Percentiles rank a stretch among this genome's conserved stretches.
phyloP scores from a whole-genome alignment of 2,888 invertebrate species.

The Cosmorhoe ocellata region DNA sequence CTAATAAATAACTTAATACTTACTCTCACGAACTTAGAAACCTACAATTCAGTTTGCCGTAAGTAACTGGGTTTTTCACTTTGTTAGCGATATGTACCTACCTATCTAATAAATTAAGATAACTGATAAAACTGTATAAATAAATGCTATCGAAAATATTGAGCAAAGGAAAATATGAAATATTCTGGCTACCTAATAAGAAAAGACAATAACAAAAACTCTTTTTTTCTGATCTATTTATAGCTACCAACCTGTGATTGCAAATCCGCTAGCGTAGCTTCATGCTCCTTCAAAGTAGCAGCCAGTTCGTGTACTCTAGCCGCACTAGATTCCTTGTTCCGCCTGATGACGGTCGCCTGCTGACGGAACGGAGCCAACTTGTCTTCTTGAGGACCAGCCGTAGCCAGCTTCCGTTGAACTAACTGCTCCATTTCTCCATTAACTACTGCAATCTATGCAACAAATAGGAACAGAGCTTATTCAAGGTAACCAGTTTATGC shows the following conservation, averaged over 20 bases:
- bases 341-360: slow-evolving; percentile 90
- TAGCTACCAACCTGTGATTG: slow-evolving; percentile 64
- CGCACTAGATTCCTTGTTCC: slow-evolving; percentile 90
- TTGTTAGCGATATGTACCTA: too few species aligned
- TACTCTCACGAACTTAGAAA: too few species aligned
- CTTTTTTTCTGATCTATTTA: too few species aligned
- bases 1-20: background rate
- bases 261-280: slow-evolving; percentile 83
- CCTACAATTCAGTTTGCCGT: too few species aligned
- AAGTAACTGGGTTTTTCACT: too few species aligned
- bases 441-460: slow-evolving; percentile 69
- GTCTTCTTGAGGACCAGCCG: slow-evolving; percentile 85
- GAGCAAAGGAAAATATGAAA: too few species aligned
- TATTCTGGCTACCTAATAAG: too few species aligned
- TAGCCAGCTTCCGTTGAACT: slow-evolving; percentile 86
- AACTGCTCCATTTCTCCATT: slow-evolving; percentile 86
- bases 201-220: too few species aligned
- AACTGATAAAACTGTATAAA: too few species aligned
- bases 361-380: slow-evolving; percentile 92
- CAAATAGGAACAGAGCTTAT: background rate
- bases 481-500: too few species aligned
- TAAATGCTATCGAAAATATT: too few species aligned
- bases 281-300: slow-evolving; percentile 82
- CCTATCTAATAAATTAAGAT: too few species aligned
- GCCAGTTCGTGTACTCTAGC: slow-evolving; percentile 86